Evolutionary conservation across 2,113 vertebrate genomes (phyloP).

Genomic region (Phaethon lepturus): DNA sequence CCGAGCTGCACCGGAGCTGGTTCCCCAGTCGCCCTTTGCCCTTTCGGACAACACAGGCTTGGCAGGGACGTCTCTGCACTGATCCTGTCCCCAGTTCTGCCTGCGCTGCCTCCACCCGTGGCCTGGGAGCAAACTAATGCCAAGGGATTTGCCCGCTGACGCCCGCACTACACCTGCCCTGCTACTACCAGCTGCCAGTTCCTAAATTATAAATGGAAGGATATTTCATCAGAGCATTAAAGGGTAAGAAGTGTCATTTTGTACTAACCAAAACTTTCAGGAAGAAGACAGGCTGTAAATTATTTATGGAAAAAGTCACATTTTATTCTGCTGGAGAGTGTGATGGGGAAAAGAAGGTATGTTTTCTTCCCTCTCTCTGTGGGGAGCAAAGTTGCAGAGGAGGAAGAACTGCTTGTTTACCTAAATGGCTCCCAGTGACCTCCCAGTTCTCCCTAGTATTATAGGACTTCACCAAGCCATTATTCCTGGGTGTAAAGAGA

Average conservation of each 20-base stretch:
- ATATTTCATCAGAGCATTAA: constrained; percentile 69
- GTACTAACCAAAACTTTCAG: constrained; percentile 56
- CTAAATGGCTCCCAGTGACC: not conserved
- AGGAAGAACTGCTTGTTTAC: not conserved
- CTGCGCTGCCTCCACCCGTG: not conserved
- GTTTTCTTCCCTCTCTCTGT: not conserved
- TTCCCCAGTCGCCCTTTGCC: not conserved
- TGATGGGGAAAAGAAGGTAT: constrained; percentile 28
- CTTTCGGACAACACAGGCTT: not conserved
- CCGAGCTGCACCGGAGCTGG: not conserved
- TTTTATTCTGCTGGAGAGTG: constrained; percentile 67
- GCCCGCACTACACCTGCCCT: constrained; percentile 29
- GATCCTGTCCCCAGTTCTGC: not conserved
- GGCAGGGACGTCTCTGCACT: not conserved
- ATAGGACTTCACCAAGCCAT: not conserved
- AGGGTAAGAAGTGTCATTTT: constrained; percentile 60
- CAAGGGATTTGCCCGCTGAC: not conserved
- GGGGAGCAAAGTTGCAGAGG: not conserved
- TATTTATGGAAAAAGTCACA: constrained; percentile 73
- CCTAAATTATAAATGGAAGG: constrained; percentile 54
- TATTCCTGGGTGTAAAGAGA: not conserved
- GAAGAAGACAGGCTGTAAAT: constrained; percentile 67
- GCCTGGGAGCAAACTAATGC: not conserved
- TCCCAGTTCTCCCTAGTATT: not conserved
- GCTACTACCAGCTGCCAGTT: constrained; percentile 59